phyloP scores from a whole-genome alignment of 2,797 vertebrate genomes.

The Microctenopoma steveboyesi region DNA sequence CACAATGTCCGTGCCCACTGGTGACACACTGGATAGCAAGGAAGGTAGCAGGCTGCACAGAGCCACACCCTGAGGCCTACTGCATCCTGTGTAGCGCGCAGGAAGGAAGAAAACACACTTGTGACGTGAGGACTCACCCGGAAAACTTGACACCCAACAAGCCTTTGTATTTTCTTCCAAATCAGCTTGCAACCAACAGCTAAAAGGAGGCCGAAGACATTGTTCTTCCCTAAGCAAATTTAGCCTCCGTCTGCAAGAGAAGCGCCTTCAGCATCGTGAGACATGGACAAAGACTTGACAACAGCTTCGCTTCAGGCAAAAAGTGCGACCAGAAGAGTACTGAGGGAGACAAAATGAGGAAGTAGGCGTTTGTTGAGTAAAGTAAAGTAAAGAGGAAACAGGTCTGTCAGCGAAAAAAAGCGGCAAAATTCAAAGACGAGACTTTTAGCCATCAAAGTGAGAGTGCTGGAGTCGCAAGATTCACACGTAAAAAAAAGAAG shows the following conservation, averaged over 20 bases:
- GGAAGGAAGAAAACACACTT: constrained; percentile 18
- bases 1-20: constrained; percentile 23
- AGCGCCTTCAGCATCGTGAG: constrained; percentile 48
- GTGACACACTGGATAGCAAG: constrained; percentile 43
- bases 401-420: constrained; percentile 57
- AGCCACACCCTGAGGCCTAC: constrained; percentile 74
- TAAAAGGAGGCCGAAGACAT: background rate
- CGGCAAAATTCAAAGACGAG: constrained; percentile 74
- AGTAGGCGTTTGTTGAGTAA: constrained; percentile 83
- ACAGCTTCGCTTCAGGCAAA: constrained; percentile 40
- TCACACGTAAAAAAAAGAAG: background rate
- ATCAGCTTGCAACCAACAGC: constrained; percentile 26
- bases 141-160: constrained; percentile 59
- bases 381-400: constrained; percentile 81
- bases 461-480: background rate
- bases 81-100: constrained; percentile 59
- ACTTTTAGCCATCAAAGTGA: constrained; percentile 7
- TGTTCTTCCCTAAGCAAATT: constrained; percentile 23
- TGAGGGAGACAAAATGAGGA: constrained; percentile 77
- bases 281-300: constrained; percentile 49
- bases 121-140: constrained; percentile 72
- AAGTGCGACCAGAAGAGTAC: too few relatives aligned
- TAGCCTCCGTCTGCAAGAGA: constrained; percentile 27
- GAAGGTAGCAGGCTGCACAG: constrained; percentile 40
- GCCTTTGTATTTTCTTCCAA: constrained; percentile 15